These are phyloP conservation scores for Sebastolobus altivelis DNA, from an alignment of 2,797 vertebrate species.

Conservation along the genomic window DNA sequence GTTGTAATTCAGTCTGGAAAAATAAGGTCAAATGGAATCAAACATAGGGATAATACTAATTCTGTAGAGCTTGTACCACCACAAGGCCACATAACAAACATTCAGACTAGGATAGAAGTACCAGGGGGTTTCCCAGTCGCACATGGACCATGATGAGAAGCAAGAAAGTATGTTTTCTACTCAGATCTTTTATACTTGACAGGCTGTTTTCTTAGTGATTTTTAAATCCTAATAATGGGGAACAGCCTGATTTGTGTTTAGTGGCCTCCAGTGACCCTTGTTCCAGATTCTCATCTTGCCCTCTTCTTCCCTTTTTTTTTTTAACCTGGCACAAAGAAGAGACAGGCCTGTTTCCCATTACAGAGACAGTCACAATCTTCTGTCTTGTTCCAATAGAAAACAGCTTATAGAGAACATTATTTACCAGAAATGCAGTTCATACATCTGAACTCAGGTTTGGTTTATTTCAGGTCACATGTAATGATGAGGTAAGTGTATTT, in stretches of 20 bases:
- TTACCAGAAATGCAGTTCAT: conserved; percentile 51
- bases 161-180: background rate
- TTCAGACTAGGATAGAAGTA: background rate
- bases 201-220: background rate
- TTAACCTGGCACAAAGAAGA: conserved; percentile 61
- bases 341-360: conserved; percentile 80
- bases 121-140: background rate
- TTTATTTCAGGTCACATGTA: conserved; percentile 39
- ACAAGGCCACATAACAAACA: conserved; percentile 8
- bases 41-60: background rate
- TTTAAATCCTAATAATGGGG: background rate
- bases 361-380: conserved; percentile 63
- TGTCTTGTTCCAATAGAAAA: conserved; percentile 75
- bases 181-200: background rate
- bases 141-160: background rate
- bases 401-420: conserved; percentile 66
- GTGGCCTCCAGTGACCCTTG: conserved; percentile 50
- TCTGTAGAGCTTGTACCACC: background rate
- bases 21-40: background rate
- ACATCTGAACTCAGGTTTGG: conserved; percentile 23
- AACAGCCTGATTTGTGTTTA: conserved; percentile 2
- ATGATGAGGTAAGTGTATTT: conserved; percentile 23
- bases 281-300: conserved; percentile 51
- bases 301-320: conserved; percentile 28
- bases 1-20: conserved; percentile 5